Evolutionary conservation across 2,888 invertebrate genomes (phyloP), one percentile per base, ranked within the genome.

Genomic region (Choreutis nemorana): DNA sequence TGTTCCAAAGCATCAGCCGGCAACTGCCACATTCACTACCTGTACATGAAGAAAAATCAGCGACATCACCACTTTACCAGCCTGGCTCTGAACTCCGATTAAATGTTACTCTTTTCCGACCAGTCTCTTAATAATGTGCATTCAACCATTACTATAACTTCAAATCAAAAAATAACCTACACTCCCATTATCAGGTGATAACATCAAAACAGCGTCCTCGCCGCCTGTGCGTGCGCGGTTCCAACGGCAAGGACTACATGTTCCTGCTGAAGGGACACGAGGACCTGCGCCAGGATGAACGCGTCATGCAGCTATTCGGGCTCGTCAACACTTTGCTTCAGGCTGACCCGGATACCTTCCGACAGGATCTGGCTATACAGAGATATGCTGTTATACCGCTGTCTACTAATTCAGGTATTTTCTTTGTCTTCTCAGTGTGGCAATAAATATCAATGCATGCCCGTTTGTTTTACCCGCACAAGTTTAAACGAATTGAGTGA

Each of bases 211-310:
- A 99, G 67, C 81, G 98, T 2, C 99, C 99, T 0, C 84, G 99
- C 18, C 97, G 98, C 42, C 83, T 99, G 2, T 89, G 91, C 58
- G 94, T 99, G 37, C 75, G 85, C 60, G 97, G 97, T 11, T 94
- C 94, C 42, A 96, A 99, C 65, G 99, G 99, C 30, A 93, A 94
- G 56, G 97, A 98, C 59, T 99, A 97, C 72, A 94, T 94, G 88
- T 99, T 99, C 81, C 79, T 99, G 18, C 81, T 99, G 37, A 99
- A 99, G 68, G 99, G 99, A 0, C 99, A 99, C 67, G 99, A 99
- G 71, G 99, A 99, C 81, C 77, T 99, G 33, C 83, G 99, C 1
- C 99, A 99, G 63, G 99, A 99, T 66, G 99, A 99, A 65, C 82
- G 99, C 28, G 99, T 98, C 4, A 98, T 98, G 98, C 99, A 99